Percentiles rank a stretch among this genome's conserved stretches.
Evolutionary conservation across 1,140 invertebrate species (phyloP).

Genomic region (Scaptomyza montana): DNA sequence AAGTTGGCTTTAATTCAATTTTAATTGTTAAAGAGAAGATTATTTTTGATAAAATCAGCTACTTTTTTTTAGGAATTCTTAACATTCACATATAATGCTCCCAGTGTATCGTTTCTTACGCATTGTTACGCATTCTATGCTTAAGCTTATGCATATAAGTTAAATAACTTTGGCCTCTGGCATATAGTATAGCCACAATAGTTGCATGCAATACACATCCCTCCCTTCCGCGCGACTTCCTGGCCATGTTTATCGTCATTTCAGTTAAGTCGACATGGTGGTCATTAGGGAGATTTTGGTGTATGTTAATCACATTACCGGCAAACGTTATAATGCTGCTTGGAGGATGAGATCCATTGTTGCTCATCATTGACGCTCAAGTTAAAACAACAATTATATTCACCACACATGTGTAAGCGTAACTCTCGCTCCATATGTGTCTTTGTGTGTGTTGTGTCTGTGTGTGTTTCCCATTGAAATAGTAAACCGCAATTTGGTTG

Average conservation of each 20-base stretch:
- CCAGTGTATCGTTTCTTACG: background rate
- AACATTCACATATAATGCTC: background rate
- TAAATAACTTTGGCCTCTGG: slow-evolving; percentile 65
- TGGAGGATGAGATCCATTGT: slow-evolving; percentile 44
- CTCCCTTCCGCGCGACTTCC: background rate
- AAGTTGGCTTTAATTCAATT: too few relatives aligned
- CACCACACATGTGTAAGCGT: slow-evolving; percentile 28
- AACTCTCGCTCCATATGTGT: slow-evolving; percentile 2
- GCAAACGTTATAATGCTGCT: slow-evolving; percentile 79
- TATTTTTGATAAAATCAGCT: too few relatives aligned
- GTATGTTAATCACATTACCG: slow-evolving; percentile 81
- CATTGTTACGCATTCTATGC: too few relatives aligned
- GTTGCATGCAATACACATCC: slow-evolving; percentile 3
- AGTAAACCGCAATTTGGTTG: slow-evolving; percentile 75
- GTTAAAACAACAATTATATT: slow-evolving; percentile 80
- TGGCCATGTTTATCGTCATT: slow-evolving; percentile 10
- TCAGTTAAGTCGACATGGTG: slow-evolving; percentile 53
- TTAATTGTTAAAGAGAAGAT: too few relatives aligned
- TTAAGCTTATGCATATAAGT: slow-evolving; percentile 45
- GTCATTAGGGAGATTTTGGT: slow-evolving; percentile 72
- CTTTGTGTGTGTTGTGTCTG: slow-evolving; percentile 12
- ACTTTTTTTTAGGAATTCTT: too few relatives aligned
- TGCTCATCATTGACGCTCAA: slow-evolving; percentile 43
- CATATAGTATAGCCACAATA: slow-evolving; percentile 24
- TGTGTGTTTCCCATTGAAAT: slow-evolving; percentile 56